These are phyloP conservation scores for Danio rerio DNA, from an alignment of 2,113 vertebrate species.

Conservation along the genomic window GRCz12tu NC_133199.1:21269501-21270000, in stretches of 20 bases:
- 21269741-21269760: background rate
- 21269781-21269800: conserved; percentile 23
- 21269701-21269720: background rate
- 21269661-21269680: background rate
- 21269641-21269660: background rate
- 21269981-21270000: background rate
- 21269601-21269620: background rate
- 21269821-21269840: background rate
- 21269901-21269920: background rate
- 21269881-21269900: background rate
- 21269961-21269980: conserved; percentile 30
- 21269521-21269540: too few relatives aligned
- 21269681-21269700: background rate
- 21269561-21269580: too few relatives aligned
- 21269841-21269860: background rate
- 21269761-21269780: background rate
- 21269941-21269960: conserved; percentile 22
- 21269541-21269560: too few relatives aligned
- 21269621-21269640: background rate
- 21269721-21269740: background rate
- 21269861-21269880: background rate
- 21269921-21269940: background rate
- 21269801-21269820: background rate
- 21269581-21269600: background rate
- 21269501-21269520: too few relatives aligned